Evolutionary conservation across 2,888 invertebrate species (phyloP).

Genomic region (Anthoptus insignis): DNA sequence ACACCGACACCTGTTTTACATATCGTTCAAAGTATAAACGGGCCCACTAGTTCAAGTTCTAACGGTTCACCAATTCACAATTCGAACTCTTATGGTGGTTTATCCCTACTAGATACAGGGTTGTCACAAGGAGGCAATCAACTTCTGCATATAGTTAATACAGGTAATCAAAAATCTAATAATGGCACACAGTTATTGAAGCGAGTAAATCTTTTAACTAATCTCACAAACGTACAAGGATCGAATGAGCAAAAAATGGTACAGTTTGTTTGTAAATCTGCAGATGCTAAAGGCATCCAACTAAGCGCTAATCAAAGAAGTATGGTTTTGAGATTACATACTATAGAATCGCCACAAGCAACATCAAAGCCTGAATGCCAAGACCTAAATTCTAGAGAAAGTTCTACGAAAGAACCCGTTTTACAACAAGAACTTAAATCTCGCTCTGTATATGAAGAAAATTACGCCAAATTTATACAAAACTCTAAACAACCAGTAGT

Average conservation of each 20-base stretch:
- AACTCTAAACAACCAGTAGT: conserved; percentile 64
- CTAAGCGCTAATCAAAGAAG: conserved; percentile 84
- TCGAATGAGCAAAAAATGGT: conserved; percentile 85
- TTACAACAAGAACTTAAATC: conserved; percentile 78
- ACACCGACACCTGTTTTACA: conserved; percentile 77
- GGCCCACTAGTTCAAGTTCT: conserved; percentile 54
- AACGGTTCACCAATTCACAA: conserved; percentile 64
- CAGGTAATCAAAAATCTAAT: conserved; percentile 72
- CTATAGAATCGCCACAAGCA: conserved; percentile 67
- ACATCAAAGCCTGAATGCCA: conserved; percentile 63
- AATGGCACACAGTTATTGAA: conserved; percentile 76
- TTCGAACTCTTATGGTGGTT: conserved; percentile 69
- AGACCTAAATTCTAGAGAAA: conserved; percentile 59
- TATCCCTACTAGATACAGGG: conserved; percentile 77
- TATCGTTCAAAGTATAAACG: conserved; percentile 78
- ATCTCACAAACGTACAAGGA: conserved; percentile 79
- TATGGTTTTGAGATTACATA: conserved; percentile 81
- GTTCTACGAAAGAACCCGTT: conserved; percentile 43
- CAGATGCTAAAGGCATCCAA: conserved; percentile 87
- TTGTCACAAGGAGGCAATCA: conserved; percentile 80
- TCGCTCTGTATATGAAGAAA: conserved; percentile 85
- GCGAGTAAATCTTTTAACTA: conserved; percentile 81
- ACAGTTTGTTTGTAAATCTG: conserved; percentile 89
- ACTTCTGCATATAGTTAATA: conserved; percentile 81
- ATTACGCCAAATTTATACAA: conserved; percentile 85